Evolutionary conservation across 2,888 invertebrate species (phyloP).

Genomic region (Trachelus tabidus): DNA sequence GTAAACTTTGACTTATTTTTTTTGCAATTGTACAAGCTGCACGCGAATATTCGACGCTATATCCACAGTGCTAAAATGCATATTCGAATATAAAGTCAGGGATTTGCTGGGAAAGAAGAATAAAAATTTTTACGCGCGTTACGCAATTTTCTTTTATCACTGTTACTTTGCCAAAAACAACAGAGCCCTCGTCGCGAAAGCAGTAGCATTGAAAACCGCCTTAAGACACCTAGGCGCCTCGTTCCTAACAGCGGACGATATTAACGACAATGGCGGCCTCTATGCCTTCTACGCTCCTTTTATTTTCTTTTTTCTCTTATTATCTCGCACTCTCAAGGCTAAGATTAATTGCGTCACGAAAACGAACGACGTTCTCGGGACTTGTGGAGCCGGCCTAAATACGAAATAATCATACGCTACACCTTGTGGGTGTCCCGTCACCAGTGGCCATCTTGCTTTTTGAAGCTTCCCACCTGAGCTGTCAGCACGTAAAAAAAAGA

Average conservation of each 20-base stretch:
- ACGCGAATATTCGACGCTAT: too few species aligned
- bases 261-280: background rate
- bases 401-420: background rate
- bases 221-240: background rate
- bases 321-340: background rate
- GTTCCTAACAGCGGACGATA: background rate
- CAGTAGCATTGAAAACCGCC: background rate
- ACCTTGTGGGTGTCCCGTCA: too few species aligned
- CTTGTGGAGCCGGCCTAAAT: background rate
- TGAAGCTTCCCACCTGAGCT: too few species aligned
- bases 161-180: background rate
- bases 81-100: background rate
- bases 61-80: too few species aligned
- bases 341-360: conserved; percentile 1
- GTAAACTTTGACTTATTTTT: too few species aligned
- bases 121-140: conserved; percentile 1
- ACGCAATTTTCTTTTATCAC: background rate
- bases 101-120: background rate
- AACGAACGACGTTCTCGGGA: background rate
- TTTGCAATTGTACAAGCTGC: too few species aligned
- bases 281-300: background rate
- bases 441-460: too few species aligned
- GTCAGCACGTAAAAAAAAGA: too few species aligned
- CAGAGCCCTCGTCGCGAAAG: too few species aligned
- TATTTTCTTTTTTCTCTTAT: background rate